Base-by-base conservation (phyloP, 2,113 vertebrate genomes). In the Monarcha castaneiventris region DNA sequence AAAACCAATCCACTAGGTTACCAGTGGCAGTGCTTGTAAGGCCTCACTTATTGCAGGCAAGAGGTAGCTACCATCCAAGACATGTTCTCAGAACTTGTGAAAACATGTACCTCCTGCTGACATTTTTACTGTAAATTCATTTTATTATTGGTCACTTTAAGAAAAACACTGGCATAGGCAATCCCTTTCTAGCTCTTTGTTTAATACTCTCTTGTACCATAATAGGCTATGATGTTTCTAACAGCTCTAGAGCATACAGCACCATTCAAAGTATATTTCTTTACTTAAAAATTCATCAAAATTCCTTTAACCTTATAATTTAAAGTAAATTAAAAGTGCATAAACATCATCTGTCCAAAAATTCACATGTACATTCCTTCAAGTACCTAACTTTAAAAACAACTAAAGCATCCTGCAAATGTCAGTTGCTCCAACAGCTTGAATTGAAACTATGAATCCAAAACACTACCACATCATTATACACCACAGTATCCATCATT, bases 11-110 rank as follows among this genome's bases (percentile, higher is more conserved):
- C 13, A 81, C 21, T 23, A 66, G 16, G 23, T 51, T 58, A 67
- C 27, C 32, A 54, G 0, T 33, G 12, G 39, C 13, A 77, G 10
- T 10, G 16, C 26, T 82, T 1, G 0, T n/a, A 71, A 80, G n/a
- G 62, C 11, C 37, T 67, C 74, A 58, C 0, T 51, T 33, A 59
- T 2, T 20, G 27, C 63, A 69, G 11, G 18, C 32, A 83, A 90
- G 22, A 59, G 17, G 7, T 9, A 68, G 7, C 9, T 19, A 54
- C 43, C 21, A 58, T 59, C 12, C 37, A 85, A 69, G 4, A 1
- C 11, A 83, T 14, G 16, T 35, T 82, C 78, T 63, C 15, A 43
- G 9, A 85, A 51, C 35, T n/a, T 74, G 39, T 16, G 27, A 66
- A 58, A 92, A 66, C 13, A 58, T 17, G 19, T 35, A 32, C 11